Evolutionary conservation across 2,888 invertebrate species (phyloP), one percentile per base, ranked within the genome.

Genomic region (Hypselothyrea guttata): DNA sequence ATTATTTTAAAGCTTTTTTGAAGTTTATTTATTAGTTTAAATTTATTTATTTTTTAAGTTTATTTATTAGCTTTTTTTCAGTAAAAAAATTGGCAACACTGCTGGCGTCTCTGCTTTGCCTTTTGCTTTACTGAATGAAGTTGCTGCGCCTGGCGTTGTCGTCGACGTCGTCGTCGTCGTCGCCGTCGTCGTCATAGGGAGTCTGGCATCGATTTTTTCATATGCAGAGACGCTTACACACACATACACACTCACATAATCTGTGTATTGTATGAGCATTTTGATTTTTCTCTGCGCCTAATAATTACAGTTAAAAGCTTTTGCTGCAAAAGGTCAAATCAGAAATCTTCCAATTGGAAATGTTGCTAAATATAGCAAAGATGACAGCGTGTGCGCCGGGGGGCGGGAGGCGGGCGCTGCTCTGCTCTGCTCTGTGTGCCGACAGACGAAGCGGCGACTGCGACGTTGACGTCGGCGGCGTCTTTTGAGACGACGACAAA

Each of bases 181-280:
- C 46, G 49, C 37, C 46, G 53, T 38, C 45, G 60, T 55, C 54
- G 63, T 49, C 60, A 62, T 66, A 85, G 82, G 84, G 82, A 81
- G 86, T 82, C 81, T 82, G 86, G 83, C 78, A 82, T 82, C 81
- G 81, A 82, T 82, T 82, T 81, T 81, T 82, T 86, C 69, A 63
- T 61, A 84, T 69, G 69, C 84, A 71, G 66, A 81, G 66, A 81
- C 64, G 42, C 54, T 59, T 58, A 22, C 54, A 55, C 56, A 41
- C 52, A 52, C 52, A 42, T 52, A 47, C 33, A 55, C 45, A 38
- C 55, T 54, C 54, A 40, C 53, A 9, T 44, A 51, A 22, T 18
- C 5, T 40, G 45, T 44, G 47, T 33, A 37, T 37, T 35, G 28
- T 27, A 34, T 52, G 34, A 52, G 40, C 27, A 59, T 59, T 71